A percentile compares a stretch with the other conserved stretches of the same genome.
phyloP scores from a whole-genome alignment of 1,140 invertebrate species.

The Argopecten irradians region DNA sequence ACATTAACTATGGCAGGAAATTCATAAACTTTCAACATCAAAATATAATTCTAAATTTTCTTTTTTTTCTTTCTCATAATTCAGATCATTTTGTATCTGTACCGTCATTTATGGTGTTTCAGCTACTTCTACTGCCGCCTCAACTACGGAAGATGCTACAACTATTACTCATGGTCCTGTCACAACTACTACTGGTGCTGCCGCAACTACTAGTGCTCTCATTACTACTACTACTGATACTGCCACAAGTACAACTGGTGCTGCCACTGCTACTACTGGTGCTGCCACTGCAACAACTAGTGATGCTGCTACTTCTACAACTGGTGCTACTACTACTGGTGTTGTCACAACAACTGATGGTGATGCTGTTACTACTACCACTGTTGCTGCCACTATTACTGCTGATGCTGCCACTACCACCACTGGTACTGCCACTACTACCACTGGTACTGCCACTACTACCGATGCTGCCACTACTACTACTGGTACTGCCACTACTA shows the following conservation, averaged over 20 bases:
- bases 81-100: too few relatives aligned
- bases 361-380: not conserved
- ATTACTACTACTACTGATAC: not conserved
- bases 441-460: constrained; percentile 16
- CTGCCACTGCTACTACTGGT: not conserved
- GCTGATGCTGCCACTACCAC: not conserved
- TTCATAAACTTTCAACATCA: too few relatives aligned
- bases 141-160: too few relatives aligned
- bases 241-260: not conserved
- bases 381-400: not conserved
- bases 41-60: too few relatives aligned
- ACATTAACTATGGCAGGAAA: too few relatives aligned
- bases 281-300: not conserved
- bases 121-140: too few relatives aligned
- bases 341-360: not conserved
- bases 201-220: not conserved
- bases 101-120: not conserved
- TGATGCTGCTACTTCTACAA: not conserved
- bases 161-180: too few relatives aligned
- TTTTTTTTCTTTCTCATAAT: not conserved
- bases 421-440: not conserved
- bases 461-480: not conserved
- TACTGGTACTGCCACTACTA: not conserved
- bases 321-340: not conserved
- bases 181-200: not conserved